Evolutionary conservation across 2,797 vertebrate species (phyloP).

Genomic region (Agapornis canus): DNA sequence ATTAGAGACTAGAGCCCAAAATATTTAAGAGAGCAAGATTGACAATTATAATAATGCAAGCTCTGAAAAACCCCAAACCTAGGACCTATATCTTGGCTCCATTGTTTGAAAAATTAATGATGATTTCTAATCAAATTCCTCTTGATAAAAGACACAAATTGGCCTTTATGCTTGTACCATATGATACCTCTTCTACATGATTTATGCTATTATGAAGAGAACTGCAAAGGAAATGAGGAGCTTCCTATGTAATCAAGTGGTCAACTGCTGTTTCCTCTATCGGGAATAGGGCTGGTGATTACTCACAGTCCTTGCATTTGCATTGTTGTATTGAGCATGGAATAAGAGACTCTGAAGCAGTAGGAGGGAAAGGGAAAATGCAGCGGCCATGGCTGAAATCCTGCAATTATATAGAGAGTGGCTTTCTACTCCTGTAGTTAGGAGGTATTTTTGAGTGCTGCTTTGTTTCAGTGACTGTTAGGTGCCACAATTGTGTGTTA

Average conservation of each 20-base stretch:
- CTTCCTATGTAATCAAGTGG: constrained; percentile 55
- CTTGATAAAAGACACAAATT: not conserved
- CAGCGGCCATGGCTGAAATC: not conserved
- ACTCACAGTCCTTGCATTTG: not conserved
- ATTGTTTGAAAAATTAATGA: not conserved
- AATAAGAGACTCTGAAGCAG: not conserved
- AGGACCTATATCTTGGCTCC: not conserved
- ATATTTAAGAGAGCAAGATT: not conserved
- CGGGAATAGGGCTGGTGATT: not conserved
- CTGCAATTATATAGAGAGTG: not conserved
- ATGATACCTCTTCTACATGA: not conserved
- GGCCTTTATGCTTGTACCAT: not conserved
- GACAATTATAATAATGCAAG: not conserved
- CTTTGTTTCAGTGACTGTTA: not conserved
- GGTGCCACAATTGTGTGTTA: not conserved
- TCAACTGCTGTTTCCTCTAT: constrained; percentile 2
- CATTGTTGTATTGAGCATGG: not conserved
- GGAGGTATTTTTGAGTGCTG: not conserved
- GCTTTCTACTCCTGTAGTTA: not conserved
- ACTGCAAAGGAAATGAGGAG: constrained; percentile 48
- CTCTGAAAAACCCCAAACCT: not conserved
- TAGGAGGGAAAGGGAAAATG: not conserved
- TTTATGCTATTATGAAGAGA: constrained; percentile 37
- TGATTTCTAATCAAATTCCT: not conserved
- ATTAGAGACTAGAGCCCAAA: not conserved